Evolutionary conservation across 92 coral and sea anemone species (phyloP).

Genomic region (Blastomussa wellsi): DNA sequence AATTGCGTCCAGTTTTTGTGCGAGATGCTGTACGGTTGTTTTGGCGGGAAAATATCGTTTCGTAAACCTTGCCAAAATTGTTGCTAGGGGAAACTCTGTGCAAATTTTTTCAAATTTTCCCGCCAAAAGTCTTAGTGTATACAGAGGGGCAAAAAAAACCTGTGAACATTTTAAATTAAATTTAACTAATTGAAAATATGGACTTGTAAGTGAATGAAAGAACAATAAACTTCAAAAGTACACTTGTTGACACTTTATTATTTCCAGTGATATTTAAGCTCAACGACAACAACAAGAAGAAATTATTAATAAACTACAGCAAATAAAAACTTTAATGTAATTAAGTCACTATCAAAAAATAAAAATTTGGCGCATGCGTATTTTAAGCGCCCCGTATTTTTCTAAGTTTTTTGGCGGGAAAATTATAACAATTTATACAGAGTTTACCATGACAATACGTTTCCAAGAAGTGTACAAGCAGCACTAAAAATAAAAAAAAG

Average conservation of each 20-base stretch:
- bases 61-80: not conserved
- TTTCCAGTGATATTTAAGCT: no score
- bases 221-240: not conserved
- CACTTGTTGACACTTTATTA: not conserved
- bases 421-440: not conserved
- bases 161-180: not conserved
- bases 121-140: not conserved
- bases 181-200: not conserved
- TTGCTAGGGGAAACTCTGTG: not conserved
- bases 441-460: not conserved
- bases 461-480: no score
- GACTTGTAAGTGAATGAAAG: not conserved
- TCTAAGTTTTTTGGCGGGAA: not conserved
- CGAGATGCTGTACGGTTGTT: not conserved
- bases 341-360: not conserved
- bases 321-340: not conserved
- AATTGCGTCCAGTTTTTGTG: not conserved
- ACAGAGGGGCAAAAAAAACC: not conserved
- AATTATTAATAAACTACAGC: not conserved
- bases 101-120: not conserved
- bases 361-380: not conserved
- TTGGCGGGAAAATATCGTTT: not conserved
- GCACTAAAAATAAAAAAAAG: not conserved
- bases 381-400: not conserved
- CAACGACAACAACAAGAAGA: not conserved